Evolutionary conservation across 92 coral and sea anemone genomes (phyloP).

Genomic region (Virgularia gustaviana): DNA sequence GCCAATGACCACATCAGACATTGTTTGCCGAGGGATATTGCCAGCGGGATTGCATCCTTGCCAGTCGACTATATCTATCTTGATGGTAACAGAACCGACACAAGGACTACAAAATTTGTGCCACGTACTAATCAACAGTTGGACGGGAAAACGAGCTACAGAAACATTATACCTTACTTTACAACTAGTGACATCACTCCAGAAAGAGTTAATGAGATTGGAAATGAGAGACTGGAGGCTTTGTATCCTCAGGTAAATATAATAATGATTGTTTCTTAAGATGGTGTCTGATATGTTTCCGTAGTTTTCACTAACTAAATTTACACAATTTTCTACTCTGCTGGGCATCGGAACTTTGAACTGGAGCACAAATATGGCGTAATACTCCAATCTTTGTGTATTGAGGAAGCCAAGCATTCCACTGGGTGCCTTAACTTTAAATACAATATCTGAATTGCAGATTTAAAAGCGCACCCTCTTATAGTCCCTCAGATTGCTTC

Average conservation of each 20-base stretch:
- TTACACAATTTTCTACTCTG: too few species aligned
- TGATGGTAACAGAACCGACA: conserved; percentile 57
- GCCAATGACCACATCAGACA: conserved; percentile 61
- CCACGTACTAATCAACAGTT: conserved; percentile 57
- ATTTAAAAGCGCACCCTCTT: too few species aligned
- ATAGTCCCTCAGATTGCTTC: too few species aligned
- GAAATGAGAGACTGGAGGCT: conserved; percentile 55
- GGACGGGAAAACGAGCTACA: conserved; percentile 67
- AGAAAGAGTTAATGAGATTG: conserved; percentile 69
- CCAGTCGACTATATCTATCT: conserved; percentile 72
- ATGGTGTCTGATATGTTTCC: background rate
- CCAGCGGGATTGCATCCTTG: conserved; percentile 75
- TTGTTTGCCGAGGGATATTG: conserved; percentile 70
- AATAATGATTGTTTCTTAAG: background rate
- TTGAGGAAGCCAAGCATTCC: too few species aligned
- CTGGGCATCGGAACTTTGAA: too few species aligned
- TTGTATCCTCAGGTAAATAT: conserved; percentile 70
- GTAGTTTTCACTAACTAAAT: background rate
- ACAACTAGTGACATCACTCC: conserved; percentile 78
- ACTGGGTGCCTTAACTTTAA: too few species aligned
- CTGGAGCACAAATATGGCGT: too few species aligned
- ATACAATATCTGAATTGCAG: too few species aligned
- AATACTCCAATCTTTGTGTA: too few species aligned
- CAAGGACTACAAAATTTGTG: conserved; percentile 54
- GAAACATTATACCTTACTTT: conserved; percentile 61